Evolutionary conservation across 2,113 vertebrate genomes (phyloP), one percentile per base, ranked within the genome.

Genomic region (Neolamprologus modestus): DNA sequence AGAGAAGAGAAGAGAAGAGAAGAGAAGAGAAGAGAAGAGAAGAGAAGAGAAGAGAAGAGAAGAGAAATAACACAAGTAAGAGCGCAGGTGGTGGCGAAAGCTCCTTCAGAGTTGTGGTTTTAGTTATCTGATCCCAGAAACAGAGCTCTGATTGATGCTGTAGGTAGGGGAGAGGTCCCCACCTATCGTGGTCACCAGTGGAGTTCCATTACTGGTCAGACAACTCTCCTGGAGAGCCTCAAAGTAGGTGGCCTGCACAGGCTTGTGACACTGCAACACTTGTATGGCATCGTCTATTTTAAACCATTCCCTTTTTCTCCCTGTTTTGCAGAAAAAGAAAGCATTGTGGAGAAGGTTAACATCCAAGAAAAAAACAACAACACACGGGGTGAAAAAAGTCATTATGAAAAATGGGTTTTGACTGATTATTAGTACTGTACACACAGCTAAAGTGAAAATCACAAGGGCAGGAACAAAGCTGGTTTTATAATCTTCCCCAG

Each of bases 301-400:
- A 96, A 99, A 99, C 99, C 98, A 99, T 95, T 99, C 98, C 96
- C 99, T 97, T 97, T 99, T 99, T 95, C 99, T 98, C 96, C 99
- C 99, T 99, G 97, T 71, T 63, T 73, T 94, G 93, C 82, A 96
- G 55, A 93, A 88, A 91, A 85, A 92, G 81, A 92, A 78, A 86
- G 3, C 71, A 86, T 82, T 81, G 84, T 84, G 37, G 42, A 63
- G 35, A 71, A 42, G 33, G 57, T 91, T 82, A 57, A 71, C 63
- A 71, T 28, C 4, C 78, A 84, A 37, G 40, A 63, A 40, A 42
- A 17, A 55, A 76, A 45, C 1, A 80, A 54, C 28, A 42, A 85
- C 71, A 68, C 5, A 4, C 16, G 1, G 24, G 10, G 2, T 3
- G 0, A 1, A 3, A 61, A 21, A 31, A 24, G 63, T 19, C 24